Evolutionary conservation across 1,140 invertebrate species (phyloP), one percentile per base, ranked within the genome.

Genomic region (Papilio glaucus): DNA sequence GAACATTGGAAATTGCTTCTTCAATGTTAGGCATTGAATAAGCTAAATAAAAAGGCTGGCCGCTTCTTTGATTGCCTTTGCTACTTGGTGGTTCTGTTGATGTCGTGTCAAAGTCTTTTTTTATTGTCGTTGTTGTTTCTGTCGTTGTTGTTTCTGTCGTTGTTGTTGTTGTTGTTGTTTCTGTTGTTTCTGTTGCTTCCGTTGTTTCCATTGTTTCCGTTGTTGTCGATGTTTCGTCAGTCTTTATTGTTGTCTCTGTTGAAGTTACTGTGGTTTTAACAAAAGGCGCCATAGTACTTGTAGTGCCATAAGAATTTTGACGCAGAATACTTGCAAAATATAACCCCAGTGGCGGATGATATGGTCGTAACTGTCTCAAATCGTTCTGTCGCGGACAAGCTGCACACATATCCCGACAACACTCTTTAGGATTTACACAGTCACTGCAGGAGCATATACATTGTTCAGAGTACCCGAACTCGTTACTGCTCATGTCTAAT

Each of bases 391-490:
- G 15, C 4, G 49, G 49, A 57, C 49, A 57, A 24, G 49, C 49
- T 1, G 24, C 4, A 7, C 49, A 57, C 49, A 57, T 57, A 24
- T 57, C 49, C 24, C 12, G 4, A 57, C 49, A 57, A 26, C 49
- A 57, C 8, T 57, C 18, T 4, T 24, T 57, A 0, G 63, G 68
- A 8, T 68, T 68, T 5, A 71, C 65, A 38, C 86, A 86, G 12
- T 74, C 74, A 15, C 63, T 71, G 62, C 87, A 88, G 0, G 72
- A 71, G 53, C 87, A 89, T 15, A 29, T 65, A 45, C 82, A 84
- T 53, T 84, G 79, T n/a, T 73, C 63, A 1, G 78, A 79, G 21
- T 84, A 77, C 5, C 63, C 71, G 21, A 77, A 79, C 7, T 80
- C 76, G 7, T 82, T 72, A 37, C 39, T 41, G 12, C 10, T 38